These are phyloP conservation scores for Fopius arisanus DNA, from an alignment of 1,140 invertebrate species.

Conservation along the genomic window DNA sequence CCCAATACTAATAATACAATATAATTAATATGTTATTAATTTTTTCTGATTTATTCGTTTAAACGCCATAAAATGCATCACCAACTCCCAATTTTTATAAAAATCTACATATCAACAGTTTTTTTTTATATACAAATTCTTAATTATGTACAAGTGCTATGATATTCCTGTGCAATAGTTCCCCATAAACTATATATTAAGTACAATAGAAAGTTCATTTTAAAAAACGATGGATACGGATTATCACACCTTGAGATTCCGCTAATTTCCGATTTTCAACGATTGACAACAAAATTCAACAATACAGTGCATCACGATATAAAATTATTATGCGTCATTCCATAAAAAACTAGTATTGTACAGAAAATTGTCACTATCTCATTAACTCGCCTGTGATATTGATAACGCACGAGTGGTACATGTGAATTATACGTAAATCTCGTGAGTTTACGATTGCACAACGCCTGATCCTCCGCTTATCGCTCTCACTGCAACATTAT, in stretches of 20 bases:
- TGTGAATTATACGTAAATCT: not conserved
- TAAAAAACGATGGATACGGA: not conserved
- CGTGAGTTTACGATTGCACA: not conserved
- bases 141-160: not conserved
- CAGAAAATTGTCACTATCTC: not conserved
- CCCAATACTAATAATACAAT: no score
- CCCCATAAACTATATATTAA: not conserved
- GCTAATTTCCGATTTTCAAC: not conserved
- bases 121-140: not conserved
- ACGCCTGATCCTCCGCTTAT: not conserved
- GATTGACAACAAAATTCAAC: not conserved
- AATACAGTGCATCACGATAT: not conserved
- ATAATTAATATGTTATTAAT: no score
- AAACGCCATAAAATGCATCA: not conserved
- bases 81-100: not conserved
- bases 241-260: not conserved
- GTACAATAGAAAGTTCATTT: not conserved
- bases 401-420: not conserved
- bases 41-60: not conserved
- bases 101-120: not conserved
- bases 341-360: not conserved
- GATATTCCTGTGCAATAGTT: not conserved
- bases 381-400: not conserved
- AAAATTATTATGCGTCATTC: not conserved
- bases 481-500: not conserved